A percentile compares a stretch with the other conserved stretches of the same genome.
Evolutionary conservation across 2,113 vertebrate genomes (phyloP).

Genomic region (Macrotus californicus): DNA sequence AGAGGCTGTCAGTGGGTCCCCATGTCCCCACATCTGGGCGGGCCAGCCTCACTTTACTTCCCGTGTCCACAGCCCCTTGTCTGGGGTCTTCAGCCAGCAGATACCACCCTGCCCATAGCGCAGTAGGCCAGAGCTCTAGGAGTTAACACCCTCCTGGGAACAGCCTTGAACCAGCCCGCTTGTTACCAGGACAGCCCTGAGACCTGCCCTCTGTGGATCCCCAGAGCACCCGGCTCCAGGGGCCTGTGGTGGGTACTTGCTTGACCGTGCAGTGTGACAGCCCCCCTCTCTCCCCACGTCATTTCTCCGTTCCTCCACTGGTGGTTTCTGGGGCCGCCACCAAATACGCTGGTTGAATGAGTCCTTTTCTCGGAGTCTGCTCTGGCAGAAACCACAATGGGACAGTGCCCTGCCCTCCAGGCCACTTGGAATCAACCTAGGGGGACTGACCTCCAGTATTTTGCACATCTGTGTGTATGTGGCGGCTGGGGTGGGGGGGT

Average conservation of each 20-base stretch:
- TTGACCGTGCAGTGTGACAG: fast-evolving
- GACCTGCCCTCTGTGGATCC: not conserved
- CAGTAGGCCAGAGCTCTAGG: not conserved
- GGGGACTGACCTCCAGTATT: not conserved
- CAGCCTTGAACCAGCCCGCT: not conserved
- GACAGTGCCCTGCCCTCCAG: fast-evolving
- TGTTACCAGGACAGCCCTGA: fast-evolving
- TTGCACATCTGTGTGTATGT: not conserved
- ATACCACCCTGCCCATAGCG: fast-evolving
- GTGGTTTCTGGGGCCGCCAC: not conserved
- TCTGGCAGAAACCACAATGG: not conserved
- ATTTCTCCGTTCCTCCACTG: no score
- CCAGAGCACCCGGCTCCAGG: not conserved
- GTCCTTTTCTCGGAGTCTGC: not conserved
- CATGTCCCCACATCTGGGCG: fast-evolving
- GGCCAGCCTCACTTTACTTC: not conserved
- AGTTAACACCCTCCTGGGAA: not conserved
- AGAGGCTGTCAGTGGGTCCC: not conserved
- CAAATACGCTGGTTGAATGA: not conserved
- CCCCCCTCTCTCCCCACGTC: not conserved
- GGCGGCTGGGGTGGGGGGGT: not conserved
- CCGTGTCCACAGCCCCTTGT: fast-evolving
- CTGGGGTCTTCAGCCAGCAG: not conserved
- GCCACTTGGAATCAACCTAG: no score
- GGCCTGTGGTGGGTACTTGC: fast-evolving